Evolutionary conservation across 2,888 invertebrate species (phyloP).

Genomic region (Baronia brevicornis): DNA sequence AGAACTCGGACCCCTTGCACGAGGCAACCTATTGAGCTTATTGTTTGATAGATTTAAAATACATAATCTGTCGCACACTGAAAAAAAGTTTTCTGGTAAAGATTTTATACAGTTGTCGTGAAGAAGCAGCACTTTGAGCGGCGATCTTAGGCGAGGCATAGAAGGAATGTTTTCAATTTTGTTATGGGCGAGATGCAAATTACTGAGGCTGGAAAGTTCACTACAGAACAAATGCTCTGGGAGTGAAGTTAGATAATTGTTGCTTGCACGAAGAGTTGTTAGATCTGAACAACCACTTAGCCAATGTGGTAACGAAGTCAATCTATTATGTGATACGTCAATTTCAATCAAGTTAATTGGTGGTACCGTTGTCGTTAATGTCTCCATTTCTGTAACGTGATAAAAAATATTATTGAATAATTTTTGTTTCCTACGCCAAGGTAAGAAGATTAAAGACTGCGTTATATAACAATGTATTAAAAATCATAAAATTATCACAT

Average conservation of each 20-base stretch:
- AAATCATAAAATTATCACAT: too few species aligned
- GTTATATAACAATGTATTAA: too few species aligned
- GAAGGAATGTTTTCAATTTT: constrained; percentile 83
- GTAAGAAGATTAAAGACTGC: constrained; percentile 1
- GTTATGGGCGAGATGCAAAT: constrained; percentile 86
- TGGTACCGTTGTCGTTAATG: constrained; percentile 79
- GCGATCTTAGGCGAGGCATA: constrained; percentile 78
- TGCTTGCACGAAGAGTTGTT: constrained; percentile 82
- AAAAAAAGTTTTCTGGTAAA: constrained; percentile 85
- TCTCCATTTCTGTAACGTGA: constrained; percentile 80
- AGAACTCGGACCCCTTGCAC: constrained; percentile 77
- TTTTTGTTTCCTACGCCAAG: constrained; percentile 1
- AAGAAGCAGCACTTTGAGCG: constrained; percentile 81
- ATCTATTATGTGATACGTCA: constrained; percentile 86
- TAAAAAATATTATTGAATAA: constrained; percentile 11
- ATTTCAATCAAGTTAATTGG: constrained; percentile 84
- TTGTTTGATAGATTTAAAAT: constrained; percentile 88
- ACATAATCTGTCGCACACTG: constrained; percentile 77
- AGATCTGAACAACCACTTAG: constrained; percentile 82
- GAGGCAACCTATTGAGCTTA: constrained; percentile 81
- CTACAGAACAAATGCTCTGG: constrained; percentile 85
- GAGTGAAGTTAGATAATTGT: constrained; percentile 81
- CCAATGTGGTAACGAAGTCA: constrained; percentile 85
- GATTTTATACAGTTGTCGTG: constrained; percentile 86
- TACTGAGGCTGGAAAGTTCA: constrained; percentile 82